A percentile compares a stretch with the other conserved stretches of the same genome.
These are phyloP conservation scores for Rallus crepitans DNA, from an alignment of 2,797 vertebrate species.

Conservation along the genomic window DNA sequence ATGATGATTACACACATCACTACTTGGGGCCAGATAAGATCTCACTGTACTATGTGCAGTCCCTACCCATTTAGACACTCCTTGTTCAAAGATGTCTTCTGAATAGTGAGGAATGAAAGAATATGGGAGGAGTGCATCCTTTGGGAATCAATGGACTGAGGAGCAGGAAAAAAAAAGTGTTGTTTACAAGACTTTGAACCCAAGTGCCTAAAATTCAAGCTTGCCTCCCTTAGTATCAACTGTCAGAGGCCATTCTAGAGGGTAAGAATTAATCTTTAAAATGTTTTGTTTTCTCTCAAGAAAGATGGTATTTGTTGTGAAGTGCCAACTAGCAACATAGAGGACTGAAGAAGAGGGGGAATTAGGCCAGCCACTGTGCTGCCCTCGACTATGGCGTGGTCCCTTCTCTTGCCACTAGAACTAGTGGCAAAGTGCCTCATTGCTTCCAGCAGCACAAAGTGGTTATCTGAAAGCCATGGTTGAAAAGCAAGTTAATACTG, in stretches of 20 bases:
- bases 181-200: neutral
- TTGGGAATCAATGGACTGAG: neutral
- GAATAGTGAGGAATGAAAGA: neutral
- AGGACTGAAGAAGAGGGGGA: neutral
- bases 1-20: neutral
- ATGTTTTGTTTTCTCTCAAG: neutral
- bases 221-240: neutral
- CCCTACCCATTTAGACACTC: neutral
- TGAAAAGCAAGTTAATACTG: neutral
- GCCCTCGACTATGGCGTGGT: rapidly evolving
- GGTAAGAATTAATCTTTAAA: neutral
- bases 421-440: neutral
- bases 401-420: neutral
- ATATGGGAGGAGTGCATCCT: neutral
- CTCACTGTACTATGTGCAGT: neutral
- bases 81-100: neutral
- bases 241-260: neutral
- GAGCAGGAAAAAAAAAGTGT: neutral
- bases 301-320: neutral
- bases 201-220: neutral
- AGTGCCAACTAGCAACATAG: neutral
- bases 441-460: neutral
- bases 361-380: rapidly evolving
- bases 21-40: neutral
- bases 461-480: neutral